Conservation (phyloP, 2,113 vertebrate species). For the Entomyzon cyanotis region DNA sequence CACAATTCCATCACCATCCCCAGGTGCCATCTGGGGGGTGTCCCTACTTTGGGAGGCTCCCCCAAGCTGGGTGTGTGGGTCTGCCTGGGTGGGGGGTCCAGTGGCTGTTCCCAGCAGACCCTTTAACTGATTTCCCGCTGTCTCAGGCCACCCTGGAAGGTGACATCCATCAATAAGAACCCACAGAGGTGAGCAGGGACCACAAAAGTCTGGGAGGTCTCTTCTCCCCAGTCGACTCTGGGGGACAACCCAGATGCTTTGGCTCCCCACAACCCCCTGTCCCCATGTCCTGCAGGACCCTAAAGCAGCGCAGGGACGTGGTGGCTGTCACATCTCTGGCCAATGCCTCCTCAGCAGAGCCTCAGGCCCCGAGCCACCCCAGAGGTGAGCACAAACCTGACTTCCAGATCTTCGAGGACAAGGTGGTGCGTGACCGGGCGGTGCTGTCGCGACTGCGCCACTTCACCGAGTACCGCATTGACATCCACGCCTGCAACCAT, state of each 20-base stretch:
- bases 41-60: not conserved
- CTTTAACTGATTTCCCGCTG: fast-evolving
- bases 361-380: fast-evolving
- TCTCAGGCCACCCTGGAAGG: conserved; percentile 80
- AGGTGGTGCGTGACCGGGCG: conserved; percentile 74
- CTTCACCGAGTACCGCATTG: conserved; percentile 83
- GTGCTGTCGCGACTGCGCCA: conserved; percentile 74
- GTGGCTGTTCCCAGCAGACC: not conserved
- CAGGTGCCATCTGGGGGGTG: conserved; percentile 23
- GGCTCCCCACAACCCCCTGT: fast-evolving
- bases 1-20: conserved; percentile 83
- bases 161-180: conserved; percentile 75
- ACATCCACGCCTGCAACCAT: conserved; percentile 84
- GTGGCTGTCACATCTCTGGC: not conserved
- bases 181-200: conserved; percentile 65
- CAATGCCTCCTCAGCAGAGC: not conserved
- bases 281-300: not conserved
- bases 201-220: not conserved
- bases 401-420: conserved; percentile 79
- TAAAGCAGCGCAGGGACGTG: conserved; percentile 47
- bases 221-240: not conserved
- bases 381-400: not conserved
- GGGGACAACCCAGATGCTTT: fast-evolving
- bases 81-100: not conserved
- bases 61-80: not conserved